phyloP scores from a whole-genome alignment of 2,113 vertebrate genomes.

The Hemichromis elongatus region DNA sequence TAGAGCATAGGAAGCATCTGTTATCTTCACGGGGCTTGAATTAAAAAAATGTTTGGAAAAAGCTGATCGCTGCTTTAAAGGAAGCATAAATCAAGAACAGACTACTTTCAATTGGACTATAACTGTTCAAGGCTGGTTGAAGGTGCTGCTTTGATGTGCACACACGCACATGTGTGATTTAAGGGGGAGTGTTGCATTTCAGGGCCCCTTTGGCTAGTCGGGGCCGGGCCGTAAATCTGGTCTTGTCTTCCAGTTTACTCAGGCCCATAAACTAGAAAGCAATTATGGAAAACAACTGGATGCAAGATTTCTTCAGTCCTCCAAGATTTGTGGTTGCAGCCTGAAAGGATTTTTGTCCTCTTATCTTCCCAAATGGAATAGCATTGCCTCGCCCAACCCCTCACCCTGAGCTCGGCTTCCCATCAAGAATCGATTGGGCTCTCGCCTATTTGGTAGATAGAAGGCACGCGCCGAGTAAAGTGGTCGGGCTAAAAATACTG shows the following conservation, averaged over 20 bases:
- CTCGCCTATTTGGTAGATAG: background rate
- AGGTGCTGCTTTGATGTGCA: slow-evolving; percentile 45
- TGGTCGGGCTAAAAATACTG: slow-evolving; percentile 25
- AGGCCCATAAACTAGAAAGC: slow-evolving; percentile 45
- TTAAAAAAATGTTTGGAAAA: background rate
- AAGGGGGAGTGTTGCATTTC: slow-evolving; percentile 4
- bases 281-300: slow-evolving; percentile 68
- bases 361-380: slow-evolving; percentile 16
- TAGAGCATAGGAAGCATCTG: background rate
- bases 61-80: slow-evolving; percentile 2
- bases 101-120: slow-evolving; percentile 37
- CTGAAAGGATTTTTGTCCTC: slow-evolving; percentile 41
- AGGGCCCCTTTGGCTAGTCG: slow-evolving; percentile 6
- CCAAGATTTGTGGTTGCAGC: slow-evolving; percentile 55
- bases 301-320: slow-evolving; percentile 48
- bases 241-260: slow-evolving; percentile 34
- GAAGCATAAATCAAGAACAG: slow-evolving; percentile 28
- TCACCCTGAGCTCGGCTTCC: slow-evolving; percentile 12
- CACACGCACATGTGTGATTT: background rate
- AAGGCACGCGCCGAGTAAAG: slow-evolving; percentile 13
- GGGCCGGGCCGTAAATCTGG: slow-evolving; percentile 61
- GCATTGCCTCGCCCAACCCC: background rate
- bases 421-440: slow-evolving; percentile 35
- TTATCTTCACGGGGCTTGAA: background rate
- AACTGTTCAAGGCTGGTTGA: slow-evolving; percentile 13